Base-by-base conservation (phyloP, 2,797 vertebrate genomes). In the Lagocephalus sceleratus region DNA sequence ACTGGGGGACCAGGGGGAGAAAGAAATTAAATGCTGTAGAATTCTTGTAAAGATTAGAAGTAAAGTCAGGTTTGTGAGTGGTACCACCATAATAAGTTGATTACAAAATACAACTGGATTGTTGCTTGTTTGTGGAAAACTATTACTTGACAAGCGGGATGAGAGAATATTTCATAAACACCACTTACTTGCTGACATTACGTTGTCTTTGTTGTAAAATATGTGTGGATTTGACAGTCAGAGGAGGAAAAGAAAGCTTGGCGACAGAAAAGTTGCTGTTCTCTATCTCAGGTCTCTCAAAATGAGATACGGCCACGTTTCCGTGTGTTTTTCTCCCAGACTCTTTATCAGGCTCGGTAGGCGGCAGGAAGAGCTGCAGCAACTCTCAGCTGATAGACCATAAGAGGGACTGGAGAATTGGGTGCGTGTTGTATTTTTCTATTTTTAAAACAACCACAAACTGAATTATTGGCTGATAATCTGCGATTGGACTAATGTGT, bases 301-400 rank as follows among this genome's bases (percentile, higher is more conserved):
- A 42, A 17, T 0, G 9, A 68, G 81, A 84, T 64, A 62, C 12
- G 5, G 41, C 10, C 49, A 51, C 16, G 58, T 64, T 57, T 53
- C 51, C 51, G 49, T 45, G 45, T 23, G 40, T 51, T 76, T 66
- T 3, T 8, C 70, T 81, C 68, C 57, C 61, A 79, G 29, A 66
- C 67, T 74, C 56, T 51, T 82, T 84, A 85, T 85, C 78, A 75
- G 76, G 40, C 45, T 48, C 42, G 68, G 73, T 69, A 56, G 66
- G 75, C 12, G 57, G 68, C 67, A 76, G 60, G 64, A 79, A 72
- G 64, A 63, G 70, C 68, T 74, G 63, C 25, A 23, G n/a, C 54
- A 50, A 72, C 70, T 69, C 48, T 63, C 45, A 19, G 67, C 67
- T 76, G 80, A 84, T 84, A 81, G 6, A 61, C 43, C 40, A 63